Evolutionary conservation across 2,888 invertebrate species (phyloP).

Genomic region (Drosophila lutescens): DNA sequence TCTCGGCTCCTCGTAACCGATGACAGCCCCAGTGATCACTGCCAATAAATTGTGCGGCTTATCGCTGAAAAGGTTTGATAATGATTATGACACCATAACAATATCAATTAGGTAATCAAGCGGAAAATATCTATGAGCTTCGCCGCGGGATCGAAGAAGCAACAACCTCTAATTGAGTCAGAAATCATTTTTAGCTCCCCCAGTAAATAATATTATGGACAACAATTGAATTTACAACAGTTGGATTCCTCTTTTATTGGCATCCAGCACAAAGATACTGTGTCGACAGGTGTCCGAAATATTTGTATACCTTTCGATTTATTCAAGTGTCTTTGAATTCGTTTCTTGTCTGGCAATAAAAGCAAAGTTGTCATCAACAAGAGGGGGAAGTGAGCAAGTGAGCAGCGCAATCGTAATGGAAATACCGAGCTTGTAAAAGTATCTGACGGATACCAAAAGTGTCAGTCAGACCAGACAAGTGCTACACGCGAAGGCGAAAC

Average conservation of each 20-base stretch:
- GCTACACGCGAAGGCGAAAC: constrained; percentile 38
- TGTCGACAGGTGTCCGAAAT: constrained; percentile 56
- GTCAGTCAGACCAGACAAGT: constrained; percentile 31
- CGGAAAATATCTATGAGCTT: constrained; percentile 47
- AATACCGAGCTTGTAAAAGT: constrained; percentile 41
- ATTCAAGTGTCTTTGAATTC: constrained; percentile 55
- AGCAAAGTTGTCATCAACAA: constrained; percentile 52
- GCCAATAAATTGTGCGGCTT: constrained; percentile 52
- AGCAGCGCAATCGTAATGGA: constrained; percentile 21
- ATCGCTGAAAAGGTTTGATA: constrained; percentile 52
- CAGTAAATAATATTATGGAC: constrained; percentile 19
- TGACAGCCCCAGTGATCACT: constrained; percentile 53
- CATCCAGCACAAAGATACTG: constrained; percentile 20
- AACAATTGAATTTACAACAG: constrained; percentile 35
- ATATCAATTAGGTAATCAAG: constrained; percentile 54
- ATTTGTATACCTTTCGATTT: constrained; percentile 50
- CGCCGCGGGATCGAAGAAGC: constrained; percentile 1
- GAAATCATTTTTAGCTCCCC: constrained; percentile 14
- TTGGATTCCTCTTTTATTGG: constrained; percentile 20
- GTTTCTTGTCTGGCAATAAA: constrained; percentile 51
- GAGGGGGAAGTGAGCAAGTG: constrained; percentile 38
- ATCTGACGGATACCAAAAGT: constrained; percentile 41
- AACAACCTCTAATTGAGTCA: constrained; percentile 36
- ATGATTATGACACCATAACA: constrained; percentile 51
- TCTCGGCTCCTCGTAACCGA: constrained; percentile 25